Evolutionary conservation across 1,140 invertebrate species (phyloP), one percentile per base, ranked within the genome.

Genomic region (Drosophila malerkotliana): DNA sequence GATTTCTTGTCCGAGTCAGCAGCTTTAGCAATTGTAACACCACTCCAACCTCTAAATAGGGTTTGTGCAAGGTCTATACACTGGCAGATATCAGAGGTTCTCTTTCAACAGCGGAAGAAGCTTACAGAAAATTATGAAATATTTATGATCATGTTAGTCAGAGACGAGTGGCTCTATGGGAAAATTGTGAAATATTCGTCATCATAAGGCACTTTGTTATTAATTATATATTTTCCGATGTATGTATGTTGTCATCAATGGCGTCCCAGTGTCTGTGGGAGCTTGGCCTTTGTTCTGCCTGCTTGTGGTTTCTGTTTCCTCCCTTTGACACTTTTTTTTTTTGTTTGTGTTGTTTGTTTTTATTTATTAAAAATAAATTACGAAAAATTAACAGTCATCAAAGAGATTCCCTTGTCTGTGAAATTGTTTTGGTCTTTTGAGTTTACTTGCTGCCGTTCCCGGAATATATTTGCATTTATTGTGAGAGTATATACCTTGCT

Each of bases 51-150:
- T 51, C 49, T 28, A 68, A 39, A 47, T n/a, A 63, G 68, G 57
- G 52, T 85, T 79, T 85, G 21, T 76, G 83, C 74, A 87, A 82
- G 71, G 24, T 44, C 32, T 53, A 84, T 53, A 84, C 76, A 87
- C 51, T 41, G 61, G 18, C 45, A 53, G 59, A 62, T 44, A 85
- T 84, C 79, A 73, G 77, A 45, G 72, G 51, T 66, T 47, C 47
- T 9, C 14, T 18, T 45, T 61, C 58, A 34, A 56, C 59, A 68
- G 62, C 80, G 80, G 72, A 83, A 76, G 75, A 39, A 41, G n/a
- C 4, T 44, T 14, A 44, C 41, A 18, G 14, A 44, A 52, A 60
- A 62, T 85, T 85, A 87, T 87, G 82, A 85, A 87, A 85, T 75
- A 82, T 82, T 81, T 75, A 87, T 68, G 68, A 85, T 85, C 52